Evolutionary conservation across 2,888 invertebrate species (phyloP), one percentile per base, ranked within the genome.

Genomic region (Mesorhabditis sp.): DNA sequence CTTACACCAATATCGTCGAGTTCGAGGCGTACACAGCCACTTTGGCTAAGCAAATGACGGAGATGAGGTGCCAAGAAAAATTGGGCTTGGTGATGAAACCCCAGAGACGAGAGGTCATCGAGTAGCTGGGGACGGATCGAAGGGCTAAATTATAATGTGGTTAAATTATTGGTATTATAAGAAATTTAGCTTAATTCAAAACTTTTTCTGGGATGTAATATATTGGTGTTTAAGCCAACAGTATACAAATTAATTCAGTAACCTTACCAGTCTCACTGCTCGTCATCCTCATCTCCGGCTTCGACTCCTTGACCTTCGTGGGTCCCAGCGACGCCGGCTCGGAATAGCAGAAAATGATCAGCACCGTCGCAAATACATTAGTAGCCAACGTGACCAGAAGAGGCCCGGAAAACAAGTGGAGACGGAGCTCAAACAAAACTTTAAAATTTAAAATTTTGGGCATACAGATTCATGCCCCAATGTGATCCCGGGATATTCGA

Each of bases 1-100:
- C 58, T 50, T 50, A 50, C 58, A 50, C 58, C 7, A n/a, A 13
- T n/a, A 50, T n/a, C 7, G 58, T 50, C 58, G 58, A 10, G n/a
- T 50, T 50, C 58, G 58, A 50, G 58, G 58, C 58, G n/a, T 50
- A 50, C 7, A 50, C n/a, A 50, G 58, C 58, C 58, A 50, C 58
- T 50, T 50, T 50, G 7, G 58, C 58, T 50, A 50, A 2, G 58
- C 58, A 50, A 50, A 50, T 50, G 10, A 50, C n/a, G n/a, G 58
- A 50, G 58, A 50, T 50, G n/a, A 50, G 58, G n/a, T 50, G 58
- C 58, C 58, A 50, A 50, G 58, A 50, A n/a, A 50, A 50, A n/a
- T n/a, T 50, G 58, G 58, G 58, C 7, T 50, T 50, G 7, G 7
- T 50, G 10, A 50, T 13, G 58, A 50, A 50, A 50, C n/a, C n/a